Evolutionary conservation across 2,888 invertebrate species (phyloP), one percentile per base, ranked within the genome.

Genomic region (Synergus gifuensis): DNA sequence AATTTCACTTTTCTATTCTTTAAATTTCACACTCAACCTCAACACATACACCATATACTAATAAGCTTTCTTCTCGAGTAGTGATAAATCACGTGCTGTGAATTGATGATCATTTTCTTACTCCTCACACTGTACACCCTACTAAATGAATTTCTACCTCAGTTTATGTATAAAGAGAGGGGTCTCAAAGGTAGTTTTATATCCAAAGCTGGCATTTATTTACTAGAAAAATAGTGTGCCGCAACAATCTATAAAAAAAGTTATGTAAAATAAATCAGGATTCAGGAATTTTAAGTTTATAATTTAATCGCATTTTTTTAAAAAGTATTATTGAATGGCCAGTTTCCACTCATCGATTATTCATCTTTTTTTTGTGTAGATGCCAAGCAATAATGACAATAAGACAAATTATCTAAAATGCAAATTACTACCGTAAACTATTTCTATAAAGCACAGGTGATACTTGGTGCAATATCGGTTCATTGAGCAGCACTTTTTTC

Each of bases 401-500:
- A 4, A 60, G 60, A 60, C 12, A 22, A 60, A 60, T 60, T 22
- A 4, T 12, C 4, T 60, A 22, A n/a, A 54, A 22, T 60, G 12
- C 62, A 62, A 22, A 22, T 4, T 28, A 12, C 14, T 36, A 36
- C 36, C 5, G 36, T 36, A 36, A 36, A 36, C 36, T 62, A 62
- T 28, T 62, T 28, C 22, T 62, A 58, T 62, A 28, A 28, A 28
- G 22, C 60, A 60, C 42, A 60, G 73, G 76, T 76, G 80, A 80
- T 80, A 80, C 58, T 80, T 67, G 60, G 64, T 46, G 44, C 76
- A 67, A 60, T 46, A 67, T 63, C 77, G 81, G 76, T 81, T 69
- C 76, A 81, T 73, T 78, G 78, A 78, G 44, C 77, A 77, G 62
- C 36, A 22, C 36, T 40, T 66, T 46, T n/a, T 58, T 63, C 22